Evolutionary conservation across 1,140 invertebrate genomes (phyloP), one percentile per base, ranked within the genome.

Genomic region (Coptotermes formosanus): DNA sequence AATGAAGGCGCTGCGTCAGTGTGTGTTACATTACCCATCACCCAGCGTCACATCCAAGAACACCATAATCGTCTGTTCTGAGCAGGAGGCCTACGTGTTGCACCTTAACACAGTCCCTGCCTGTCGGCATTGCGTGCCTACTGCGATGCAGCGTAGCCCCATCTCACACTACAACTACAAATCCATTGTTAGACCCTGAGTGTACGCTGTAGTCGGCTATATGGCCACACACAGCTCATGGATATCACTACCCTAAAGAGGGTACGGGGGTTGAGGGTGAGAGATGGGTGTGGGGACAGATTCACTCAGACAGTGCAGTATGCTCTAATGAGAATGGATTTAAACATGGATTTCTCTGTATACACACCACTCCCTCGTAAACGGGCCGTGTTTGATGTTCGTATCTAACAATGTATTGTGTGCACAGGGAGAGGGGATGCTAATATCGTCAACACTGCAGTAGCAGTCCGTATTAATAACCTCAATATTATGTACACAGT

Each of bases 321-420:
- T 16, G 14, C n/a, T 75, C 64, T 75, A 75, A 75, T 75, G 64
- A 75, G 64, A 75, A 75, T 75, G 64, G 64, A 75, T 75, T 75
- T 75, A 75, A 75, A 75, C 64, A 75, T 75, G 64, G 64, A 75
- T 75, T 75, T 75, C 64, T 75, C 64, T 75, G n/a, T 75, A 75
- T 30, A 75, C 64, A 30, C 64, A 75, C 64, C 8, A 30, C 64
- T 75, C 64, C 64, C 64, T 75, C 64, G 14, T 55, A 55, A 55
- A 55, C 14, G 52, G 19, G 52, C 64, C 64, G n/a, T 75, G 64
- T 75, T 75, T 75, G 25, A 75, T 75, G 64, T 75, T 75, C 25
- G 25, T 75, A 75, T 75, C 64, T 75, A 30, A 75, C 64, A 75
- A 30, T 75, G 64, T 75, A 75, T 75, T 75, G 64, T 75, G 3